These are phyloP conservation scores for Pseudachorutes palmiensis DNA, from an alignment of 1,140 invertebrate species.

Conservation along the genomic window DNA sequence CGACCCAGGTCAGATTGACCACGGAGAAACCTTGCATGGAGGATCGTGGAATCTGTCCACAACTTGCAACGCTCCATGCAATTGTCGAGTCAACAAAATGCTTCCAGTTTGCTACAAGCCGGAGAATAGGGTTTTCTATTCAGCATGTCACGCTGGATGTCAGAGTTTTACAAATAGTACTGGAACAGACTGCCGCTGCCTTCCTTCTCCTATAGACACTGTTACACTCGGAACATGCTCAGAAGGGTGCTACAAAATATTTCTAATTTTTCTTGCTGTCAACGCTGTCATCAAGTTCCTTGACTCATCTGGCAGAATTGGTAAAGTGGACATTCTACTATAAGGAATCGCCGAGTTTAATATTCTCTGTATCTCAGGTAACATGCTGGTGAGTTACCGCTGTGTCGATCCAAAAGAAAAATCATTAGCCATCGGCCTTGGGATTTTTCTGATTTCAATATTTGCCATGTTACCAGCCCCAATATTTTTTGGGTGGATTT, in stretches of 20 bases:
- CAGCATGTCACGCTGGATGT: constrained; percentile 40
- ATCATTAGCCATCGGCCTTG: constrained; percentile 55
- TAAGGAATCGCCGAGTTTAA: constrained; percentile 18
- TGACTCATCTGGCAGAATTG: constrained; percentile 28
- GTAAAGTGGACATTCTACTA: constrained; percentile 25
- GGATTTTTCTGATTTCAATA: constrained; percentile 54
- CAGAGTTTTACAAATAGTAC: constrained; percentile 22
- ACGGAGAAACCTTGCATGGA: constrained; percentile 16
- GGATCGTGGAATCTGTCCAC: constrained; percentile 28
- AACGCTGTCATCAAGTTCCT: constrained; percentile 29
- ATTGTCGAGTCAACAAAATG: constrained; percentile 34
- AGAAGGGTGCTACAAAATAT: constrained; percentile 25
- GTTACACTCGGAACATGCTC: constrained; percentile 36
- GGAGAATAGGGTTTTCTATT: constrained; percentile 36
- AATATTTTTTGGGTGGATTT: constrained; percentile 61
- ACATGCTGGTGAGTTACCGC: constrained; percentile 42
- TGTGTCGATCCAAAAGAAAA: constrained; percentile 55
- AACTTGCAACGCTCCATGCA: constrained; percentile 29
- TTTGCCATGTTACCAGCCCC: constrained; percentile 59
- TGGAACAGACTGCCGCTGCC: constrained; percentile 25
- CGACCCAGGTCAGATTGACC: constrained; percentile 18
- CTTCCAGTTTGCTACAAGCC: constrained; percentile 38
- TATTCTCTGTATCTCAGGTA: constrained; percentile 25
- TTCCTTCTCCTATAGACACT: constrained; percentile 17
- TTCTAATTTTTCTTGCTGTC: constrained; percentile 24